Percentiles rank a stretch among this genome's conserved stretches.
Conservation (phyloP, 2,797 vertebrate species). For the Propithecus perrieri region DNA sequence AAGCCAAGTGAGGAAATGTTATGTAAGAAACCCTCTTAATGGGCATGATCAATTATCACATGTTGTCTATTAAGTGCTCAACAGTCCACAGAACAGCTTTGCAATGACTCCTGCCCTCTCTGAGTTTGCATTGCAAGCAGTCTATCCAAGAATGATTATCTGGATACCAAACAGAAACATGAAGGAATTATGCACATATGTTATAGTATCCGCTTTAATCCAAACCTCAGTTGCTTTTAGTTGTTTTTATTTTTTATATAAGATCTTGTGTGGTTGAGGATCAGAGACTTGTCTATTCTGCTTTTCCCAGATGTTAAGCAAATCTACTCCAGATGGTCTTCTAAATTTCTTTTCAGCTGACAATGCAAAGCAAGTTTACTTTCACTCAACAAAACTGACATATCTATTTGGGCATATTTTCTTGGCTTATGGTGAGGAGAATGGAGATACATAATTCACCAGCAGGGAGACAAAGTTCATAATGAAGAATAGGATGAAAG, state of each 20-base stretch:
- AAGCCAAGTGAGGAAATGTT: slow-evolving; percentile 45
- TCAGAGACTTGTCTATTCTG: slow-evolving; percentile 66
- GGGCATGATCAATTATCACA: not conserved
- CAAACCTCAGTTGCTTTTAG: slow-evolving; percentile 34
- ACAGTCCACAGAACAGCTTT: slow-evolving; percentile 20
- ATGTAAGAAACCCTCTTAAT: slow-evolving; percentile 42
- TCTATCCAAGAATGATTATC: not conserved
- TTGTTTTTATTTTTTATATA: slow-evolving; percentile 34
- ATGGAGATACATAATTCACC: slow-evolving; percentile 49
- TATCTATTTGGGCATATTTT: slow-evolving; percentile 70
- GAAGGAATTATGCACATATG: not conserved
- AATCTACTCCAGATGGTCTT: slow-evolving; percentile 77
- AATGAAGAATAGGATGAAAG: slow-evolving; percentile 47
- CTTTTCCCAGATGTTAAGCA: slow-evolving; percentile 68
- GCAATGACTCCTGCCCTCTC: not conserved
- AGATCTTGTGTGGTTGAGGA: slow-evolving; percentile 5
- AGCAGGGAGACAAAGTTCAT: slow-evolving; percentile 30
- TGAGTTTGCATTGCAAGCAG: slow-evolving; percentile 36
- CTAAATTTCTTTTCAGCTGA: slow-evolving; percentile 75
- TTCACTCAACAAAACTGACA: slow-evolving; percentile 68
- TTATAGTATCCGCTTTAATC: not conserved
- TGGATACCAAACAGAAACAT: slow-evolving; percentile 22
- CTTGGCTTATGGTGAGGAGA: slow-evolving; percentile 62
- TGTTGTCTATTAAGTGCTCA: slow-evolving; percentile 40
- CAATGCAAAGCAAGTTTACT: slow-evolving; percentile 70